A percentile compares a stretch with the other conserved stretches of the same genome.
phyloP scores from a whole-genome alignment of 2,797 vertebrate genomes.

The Iguana delicatissima region DNA sequence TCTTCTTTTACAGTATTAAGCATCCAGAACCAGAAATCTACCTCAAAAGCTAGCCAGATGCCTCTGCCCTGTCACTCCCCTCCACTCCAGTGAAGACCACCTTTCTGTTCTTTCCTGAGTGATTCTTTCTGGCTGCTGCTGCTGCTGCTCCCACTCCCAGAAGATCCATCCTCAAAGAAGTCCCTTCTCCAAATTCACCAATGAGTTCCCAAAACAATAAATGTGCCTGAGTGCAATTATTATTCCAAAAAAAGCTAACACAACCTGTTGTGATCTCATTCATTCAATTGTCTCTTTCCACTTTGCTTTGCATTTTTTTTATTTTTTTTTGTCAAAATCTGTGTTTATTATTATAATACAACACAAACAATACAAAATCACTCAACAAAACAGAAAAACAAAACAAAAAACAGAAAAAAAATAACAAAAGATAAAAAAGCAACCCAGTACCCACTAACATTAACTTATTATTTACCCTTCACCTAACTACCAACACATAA shows the following conservation, averaged over 20 bases:
- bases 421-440: no score
- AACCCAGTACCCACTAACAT: no score
- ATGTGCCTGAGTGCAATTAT: neutral
- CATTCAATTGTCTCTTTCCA: neutral
- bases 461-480: no score
- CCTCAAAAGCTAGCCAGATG: neutral
- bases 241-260: neutral
- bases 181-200: neutral
- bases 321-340: no score
- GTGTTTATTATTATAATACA: no score
- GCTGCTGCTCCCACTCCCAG: neutral
- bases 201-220: neutral
- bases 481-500: no score
- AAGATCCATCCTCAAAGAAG: neutral
- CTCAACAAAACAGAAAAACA: no score
- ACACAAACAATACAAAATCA: no score
- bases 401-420: no score
- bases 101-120: neutral
- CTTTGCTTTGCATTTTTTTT: neutral
- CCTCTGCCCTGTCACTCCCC: neutral
- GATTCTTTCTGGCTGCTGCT: neutral
- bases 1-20: slow-evolving; percentile 27
- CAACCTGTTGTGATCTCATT: neutral
- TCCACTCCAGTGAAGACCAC: neutral
- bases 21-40: neutral